Evolutionary conservation across 2,113 vertebrate species (phyloP).

Genomic region (Pungitius pungitius): DNA sequence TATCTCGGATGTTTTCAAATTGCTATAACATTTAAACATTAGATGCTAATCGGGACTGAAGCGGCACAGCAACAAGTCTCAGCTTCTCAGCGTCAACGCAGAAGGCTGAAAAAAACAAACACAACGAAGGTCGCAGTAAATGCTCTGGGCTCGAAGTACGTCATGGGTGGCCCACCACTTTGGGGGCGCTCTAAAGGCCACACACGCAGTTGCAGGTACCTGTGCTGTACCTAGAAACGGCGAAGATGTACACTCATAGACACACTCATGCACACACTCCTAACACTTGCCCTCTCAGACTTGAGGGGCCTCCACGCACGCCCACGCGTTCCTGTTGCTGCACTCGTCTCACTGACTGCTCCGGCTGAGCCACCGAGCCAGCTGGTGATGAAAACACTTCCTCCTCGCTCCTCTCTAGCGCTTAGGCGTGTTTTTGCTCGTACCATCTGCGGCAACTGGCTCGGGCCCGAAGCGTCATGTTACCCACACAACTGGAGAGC

Average conservation of each 20-base stretch:
- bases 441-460: constrained; percentile 73
- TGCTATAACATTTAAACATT: constrained; percentile 39
- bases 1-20: constrained; percentile 44
- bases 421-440: constrained; percentile 60
- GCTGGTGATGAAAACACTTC: constrained; percentile 76
- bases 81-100: constrained; percentile 39
- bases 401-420: constrained; percentile 66
- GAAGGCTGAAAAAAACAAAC: constrained; percentile 61
- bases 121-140: constrained; percentile 57
- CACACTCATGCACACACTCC: constrained; percentile 19
- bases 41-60: constrained; percentile 49
- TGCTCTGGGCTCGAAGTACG: constrained; percentile 46
- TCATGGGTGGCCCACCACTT: constrained; percentile 50
- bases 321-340: constrained; percentile 74
- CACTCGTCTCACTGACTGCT: constrained; percentile 55
- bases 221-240: constrained; percentile 29
- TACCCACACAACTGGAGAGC: constrained; percentile 69
- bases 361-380: constrained; percentile 61
- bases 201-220: constrained; percentile 48
- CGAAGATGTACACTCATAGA: neutral
- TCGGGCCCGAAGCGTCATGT: constrained; percentile 53
- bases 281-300: constrained; percentile 53
- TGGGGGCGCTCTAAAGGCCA: constrained; percentile 39
- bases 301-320: constrained; percentile 52
- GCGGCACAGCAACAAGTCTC: constrained; percentile 48